Evolutionary conservation across 2,888 invertebrate genomes (phyloP).

Genomic region (Cataglyphis livida): DNA sequence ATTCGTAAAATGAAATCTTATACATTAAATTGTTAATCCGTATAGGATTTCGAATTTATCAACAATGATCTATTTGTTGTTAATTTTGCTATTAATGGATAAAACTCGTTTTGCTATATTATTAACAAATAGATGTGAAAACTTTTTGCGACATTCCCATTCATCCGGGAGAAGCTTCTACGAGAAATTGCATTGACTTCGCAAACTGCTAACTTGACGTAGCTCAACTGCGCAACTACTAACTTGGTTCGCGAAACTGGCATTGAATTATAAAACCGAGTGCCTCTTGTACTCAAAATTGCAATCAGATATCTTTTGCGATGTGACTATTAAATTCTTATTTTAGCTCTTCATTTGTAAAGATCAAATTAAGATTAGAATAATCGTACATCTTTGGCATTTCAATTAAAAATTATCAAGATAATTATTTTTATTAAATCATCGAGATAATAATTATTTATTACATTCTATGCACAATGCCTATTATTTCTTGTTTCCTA

Average conservation of each 20-base stretch:
- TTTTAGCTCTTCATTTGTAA: background rate
- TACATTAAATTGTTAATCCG: background rate
- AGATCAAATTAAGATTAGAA: background rate
- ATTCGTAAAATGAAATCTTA: background rate
- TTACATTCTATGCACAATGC: background rate
- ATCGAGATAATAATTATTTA: constrained; percentile 9
- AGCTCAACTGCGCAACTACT: constrained; percentile 36
- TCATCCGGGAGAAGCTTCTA: background rate
- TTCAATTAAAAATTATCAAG: background rate
- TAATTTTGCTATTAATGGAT: background rate
- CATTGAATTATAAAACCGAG: constrained; percentile 48
- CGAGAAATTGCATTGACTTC: constrained; percentile 37
- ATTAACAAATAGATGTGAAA: constrained; percentile 34
- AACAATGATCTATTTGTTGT: background rate
- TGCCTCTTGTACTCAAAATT: constrained; percentile 29
- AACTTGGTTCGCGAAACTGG: constrained; percentile 47
- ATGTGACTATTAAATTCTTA: constrained; percentile 1
- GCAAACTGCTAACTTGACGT: constrained; percentile 35
- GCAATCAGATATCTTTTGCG: constrained; percentile 28
- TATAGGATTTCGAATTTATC: background rate
- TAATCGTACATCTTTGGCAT: background rate
- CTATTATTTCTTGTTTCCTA: background rate
- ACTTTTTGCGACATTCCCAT: constrained; percentile 40
- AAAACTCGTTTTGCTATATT: background rate
- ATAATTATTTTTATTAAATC: background rate